Percentiles rank a stretch among this genome's conserved stretches.
Evolutionary conservation across 1,140 invertebrate species (phyloP).

Genomic region (Hylaeus anthracinus): DNA sequence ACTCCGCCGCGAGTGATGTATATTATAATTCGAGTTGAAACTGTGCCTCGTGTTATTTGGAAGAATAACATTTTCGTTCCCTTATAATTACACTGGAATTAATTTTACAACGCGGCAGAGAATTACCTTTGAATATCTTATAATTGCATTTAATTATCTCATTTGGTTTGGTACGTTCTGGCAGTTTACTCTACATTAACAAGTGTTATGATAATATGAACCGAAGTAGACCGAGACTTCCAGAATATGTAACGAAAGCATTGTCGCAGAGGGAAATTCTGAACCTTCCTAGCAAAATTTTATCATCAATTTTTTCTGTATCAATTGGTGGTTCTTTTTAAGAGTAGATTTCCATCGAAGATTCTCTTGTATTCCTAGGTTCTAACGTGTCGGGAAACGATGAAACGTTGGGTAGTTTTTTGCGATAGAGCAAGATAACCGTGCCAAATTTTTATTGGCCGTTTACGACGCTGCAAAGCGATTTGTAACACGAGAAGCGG

Average conservation of each 20-base stretch:
- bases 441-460: slow-evolving; percentile 71
- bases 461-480: slow-evolving; percentile 67
- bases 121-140: neutral
- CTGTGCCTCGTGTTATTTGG: neutral
- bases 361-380: neutral
- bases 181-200: too few relatives aligned
- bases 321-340: too few relatives aligned
- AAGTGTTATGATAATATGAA: too few relatives aligned
- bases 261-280: too few relatives aligned
- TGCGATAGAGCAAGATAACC: slow-evolving; percentile 61
- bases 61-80: too few relatives aligned
- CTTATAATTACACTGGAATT: neutral
- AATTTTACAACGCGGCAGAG: neutral
- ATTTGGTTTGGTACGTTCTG: too few relatives aligned
- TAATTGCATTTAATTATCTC: too few relatives aligned
- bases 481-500: slow-evolving; percentile 69
- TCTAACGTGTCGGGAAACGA: neutral
- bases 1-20: neutral
- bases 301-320: too few relatives aligned
- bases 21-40: slow-evolving; percentile 13
- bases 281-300: too few relatives aligned
- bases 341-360: too few relatives aligned
- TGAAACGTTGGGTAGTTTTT: slow-evolving; percentile 49
- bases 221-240: too few relatives aligned
- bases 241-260: too few relatives aligned